Percentiles rank a stretch among this genome's conserved stretches.
These are phyloP conservation scores for Sorex maritimensis DNA, from an alignment of 2,797 vertebrate genomes.

Conservation along the genomic window DNA sequence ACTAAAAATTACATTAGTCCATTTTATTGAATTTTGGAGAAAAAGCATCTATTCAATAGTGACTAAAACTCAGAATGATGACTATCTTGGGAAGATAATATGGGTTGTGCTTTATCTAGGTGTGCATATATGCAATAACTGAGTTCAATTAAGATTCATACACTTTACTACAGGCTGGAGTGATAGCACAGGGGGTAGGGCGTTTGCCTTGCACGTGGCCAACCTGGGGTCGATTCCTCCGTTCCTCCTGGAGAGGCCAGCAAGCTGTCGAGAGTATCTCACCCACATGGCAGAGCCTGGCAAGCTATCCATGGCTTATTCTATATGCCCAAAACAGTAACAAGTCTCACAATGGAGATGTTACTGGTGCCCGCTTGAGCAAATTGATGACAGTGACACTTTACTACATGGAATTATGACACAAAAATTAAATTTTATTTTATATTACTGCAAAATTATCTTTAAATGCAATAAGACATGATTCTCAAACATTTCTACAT, in stretches of 20 bases:
- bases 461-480: constrained; percentile 19
- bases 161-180: background rate
- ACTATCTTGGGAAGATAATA: background rate
- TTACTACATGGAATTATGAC: background rate
- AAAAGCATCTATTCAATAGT: background rate
- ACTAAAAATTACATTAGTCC: background rate
- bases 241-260: no score
- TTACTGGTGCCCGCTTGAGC: no score
- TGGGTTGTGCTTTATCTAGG: background rate
- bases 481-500: background rate
- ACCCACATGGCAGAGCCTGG: no score
- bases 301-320: no score
- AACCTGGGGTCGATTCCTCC: no score
- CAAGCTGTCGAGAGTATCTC: no score
- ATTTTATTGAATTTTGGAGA: background rate
- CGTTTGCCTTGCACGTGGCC: no score
- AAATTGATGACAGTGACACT: no score
- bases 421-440: background rate
- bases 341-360: no score
- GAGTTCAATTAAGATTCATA: background rate
- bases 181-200: no score
- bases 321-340: no score
- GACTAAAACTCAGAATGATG: background rate
- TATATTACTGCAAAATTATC: background rate
- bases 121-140: background rate